Evolutionary conservation across 2,797 vertebrate genomes (phyloP), one percentile per base, ranked within the genome.

Genomic region (Sardinella longiceps): DNA sequence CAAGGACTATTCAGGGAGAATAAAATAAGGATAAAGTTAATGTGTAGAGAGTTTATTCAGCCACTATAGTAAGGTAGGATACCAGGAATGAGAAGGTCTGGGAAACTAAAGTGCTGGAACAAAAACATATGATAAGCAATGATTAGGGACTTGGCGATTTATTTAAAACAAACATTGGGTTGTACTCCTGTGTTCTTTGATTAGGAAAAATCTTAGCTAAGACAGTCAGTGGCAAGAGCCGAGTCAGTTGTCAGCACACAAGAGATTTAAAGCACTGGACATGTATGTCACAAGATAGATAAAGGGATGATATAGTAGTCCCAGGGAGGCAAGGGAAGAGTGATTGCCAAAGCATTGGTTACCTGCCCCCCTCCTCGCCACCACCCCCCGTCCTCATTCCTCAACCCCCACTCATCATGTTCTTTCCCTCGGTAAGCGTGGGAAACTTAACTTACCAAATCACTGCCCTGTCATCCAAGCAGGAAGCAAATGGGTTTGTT

Each of bases 201-300:
- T 70, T 37, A 30, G 11, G 10, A 37, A 37, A 15, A 39, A 39
- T 74, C 66, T 39, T 30, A 18, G 33, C 66, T 30, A 43, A 77
- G 20, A 7, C 37, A 6, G 33, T 77, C 37, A 43, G 33, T 77
- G 37, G 39, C 83, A 70, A 46, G 81, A 37, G 84, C 81, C 45
- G 70, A 30, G 82, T 84, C 89, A 90, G 90, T 90, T 93, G 92
- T 92, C 92, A 86, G 87, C 83, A 89, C 92, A 90, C 91, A 90
- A 86, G 12, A 90, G 93, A 94, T 94, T 93, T 94, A 94, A 91
- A 82, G 83, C 80, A 80, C 88, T 88, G 85, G 89, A 82, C 88
- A 87, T 63, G 83, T 81, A 74, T 89, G 91, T 92, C 90, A 90
- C 80, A 84, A 85, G 84, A 53, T 63, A 84, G 88, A 92, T 91